Conservation (phyloP, 2,888 invertebrate species). For the Drosophila limbata region DNA sequence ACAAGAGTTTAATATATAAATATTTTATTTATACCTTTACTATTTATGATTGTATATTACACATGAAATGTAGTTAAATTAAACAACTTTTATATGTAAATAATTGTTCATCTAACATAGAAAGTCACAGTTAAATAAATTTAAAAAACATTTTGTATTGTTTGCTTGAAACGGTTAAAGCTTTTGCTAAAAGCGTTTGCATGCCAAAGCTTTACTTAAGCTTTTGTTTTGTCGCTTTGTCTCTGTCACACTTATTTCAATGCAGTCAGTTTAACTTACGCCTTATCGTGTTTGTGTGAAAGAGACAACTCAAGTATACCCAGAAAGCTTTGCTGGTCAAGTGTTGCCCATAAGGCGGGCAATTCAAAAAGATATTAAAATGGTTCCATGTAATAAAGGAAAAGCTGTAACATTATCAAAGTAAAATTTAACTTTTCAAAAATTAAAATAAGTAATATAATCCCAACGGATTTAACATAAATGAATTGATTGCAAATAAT, state of each 20-base stretch:
- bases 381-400: not conserved
- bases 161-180: conserved; percentile 4
- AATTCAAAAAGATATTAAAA: conserved; percentile 13
- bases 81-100: too few species aligned
- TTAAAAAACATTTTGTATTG: conserved; percentile 3
- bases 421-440: conserved; percentile 3
- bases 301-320: conserved; percentile 4
- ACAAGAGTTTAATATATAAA: too few species aligned
- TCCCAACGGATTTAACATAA: not conserved
- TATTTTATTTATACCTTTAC: too few species aligned
- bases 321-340: not conserved
- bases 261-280: too few species aligned
- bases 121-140: not conserved
- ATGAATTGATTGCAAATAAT: conserved; percentile 6
- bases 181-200: conserved; percentile 1
- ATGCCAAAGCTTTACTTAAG: conserved; percentile 1
- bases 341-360: conserved; percentile 46
- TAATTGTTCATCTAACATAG: too few species aligned
- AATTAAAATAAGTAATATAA: not conserved
- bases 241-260: not conserved
- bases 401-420: not conserved
- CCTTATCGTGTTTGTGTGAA: not conserved
- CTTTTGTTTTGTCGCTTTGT: not conserved
- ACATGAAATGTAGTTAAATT: too few species aligned
- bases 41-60: too few species aligned